phyloP scores from a whole-genome alignment of 2,113 vertebrate genomes.

The Barnardius zonarius region DNA sequence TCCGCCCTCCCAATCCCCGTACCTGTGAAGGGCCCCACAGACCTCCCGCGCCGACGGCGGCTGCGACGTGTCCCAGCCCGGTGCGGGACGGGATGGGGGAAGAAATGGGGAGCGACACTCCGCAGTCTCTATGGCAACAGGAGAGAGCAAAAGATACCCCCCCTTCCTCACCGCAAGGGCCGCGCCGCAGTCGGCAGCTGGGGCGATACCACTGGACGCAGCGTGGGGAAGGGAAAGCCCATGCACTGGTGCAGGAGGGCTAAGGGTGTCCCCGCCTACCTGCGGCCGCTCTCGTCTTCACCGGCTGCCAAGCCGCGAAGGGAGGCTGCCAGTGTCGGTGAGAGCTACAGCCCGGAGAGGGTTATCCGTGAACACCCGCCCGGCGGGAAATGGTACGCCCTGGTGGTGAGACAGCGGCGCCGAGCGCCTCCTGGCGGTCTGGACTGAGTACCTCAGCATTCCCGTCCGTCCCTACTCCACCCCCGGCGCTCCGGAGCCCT shows the following conservation, averaged over 20 bases:
- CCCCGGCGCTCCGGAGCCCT: too few relatives aligned
- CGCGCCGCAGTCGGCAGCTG: background rate
- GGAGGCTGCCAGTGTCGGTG: background rate
- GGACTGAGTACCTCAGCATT: background rate
- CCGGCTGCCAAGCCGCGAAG: background rate
- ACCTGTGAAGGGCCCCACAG: background rate
- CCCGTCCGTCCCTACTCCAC: too few relatives aligned
- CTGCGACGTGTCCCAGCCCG: background rate
- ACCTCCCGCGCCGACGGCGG: background rate
- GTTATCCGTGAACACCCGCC: accelerated
- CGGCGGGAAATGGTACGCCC: background rate
- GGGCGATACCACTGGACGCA: background rate
- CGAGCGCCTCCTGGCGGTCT: background rate
- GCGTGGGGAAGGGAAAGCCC: background rate
- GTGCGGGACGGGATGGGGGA: background rate
- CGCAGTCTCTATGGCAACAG: background rate
- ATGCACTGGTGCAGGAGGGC: accelerated
- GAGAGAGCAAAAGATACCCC: background rate
- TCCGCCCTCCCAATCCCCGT: background rate
- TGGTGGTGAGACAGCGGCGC: accelerated
- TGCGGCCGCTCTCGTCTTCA: background rate
- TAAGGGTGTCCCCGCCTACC: accelerated
- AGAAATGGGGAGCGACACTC: background rate
- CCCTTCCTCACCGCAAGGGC: background rate
- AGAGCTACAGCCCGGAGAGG: too few relatives aligned